Evolutionary conservation across 2,888 invertebrate genomes (phyloP).

Genomic region (Drosophila barbarae): DNA sequence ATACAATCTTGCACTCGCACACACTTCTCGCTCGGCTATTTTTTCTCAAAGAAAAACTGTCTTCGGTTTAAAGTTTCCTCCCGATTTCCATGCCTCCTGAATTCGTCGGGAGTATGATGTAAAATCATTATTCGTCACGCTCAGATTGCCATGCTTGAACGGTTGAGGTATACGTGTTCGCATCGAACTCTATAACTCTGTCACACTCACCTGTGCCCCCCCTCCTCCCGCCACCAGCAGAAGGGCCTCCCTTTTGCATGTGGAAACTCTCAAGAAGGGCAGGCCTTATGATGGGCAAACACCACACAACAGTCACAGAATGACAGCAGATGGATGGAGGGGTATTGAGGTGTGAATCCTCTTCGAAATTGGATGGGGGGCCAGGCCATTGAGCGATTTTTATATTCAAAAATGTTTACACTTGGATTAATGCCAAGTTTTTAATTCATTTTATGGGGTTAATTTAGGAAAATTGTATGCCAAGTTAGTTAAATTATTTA

Average conservation of each 20-base stretch:
- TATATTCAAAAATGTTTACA: background rate
- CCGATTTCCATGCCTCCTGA: background rate
- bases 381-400: background rate
- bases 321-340: slow-evolving; percentile 27
- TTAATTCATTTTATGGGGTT: background rate
- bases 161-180: slow-evolving; percentile 28
- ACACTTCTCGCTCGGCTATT: slow-evolving; percentile 7
- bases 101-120: slow-evolving; percentile 22
- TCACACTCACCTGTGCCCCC: slow-evolving; percentile 25
- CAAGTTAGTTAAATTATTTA: no score
- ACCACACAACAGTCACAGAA: background rate
- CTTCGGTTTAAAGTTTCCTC: slow-evolving; percentile 9
- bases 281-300: slow-evolving; percentile 7
- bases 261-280: slow-evolving; percentile 7
- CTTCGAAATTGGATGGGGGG: background rate
- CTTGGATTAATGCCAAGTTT: no score
- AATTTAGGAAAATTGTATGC: background rate
- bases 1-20: background rate
- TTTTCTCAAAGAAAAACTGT: slow-evolving; percentile 15
- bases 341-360: slow-evolving; percentile 26
- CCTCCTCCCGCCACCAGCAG: no score
- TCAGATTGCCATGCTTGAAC: slow-evolving; percentile 15
- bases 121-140: slow-evolving; percentile 44
- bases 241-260: slow-evolving; percentile 16
- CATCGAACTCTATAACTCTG: slow-evolving; percentile 31